Percentiles rank a stretch among this genome's conserved stretches.
Evolutionary conservation across 2,113 vertebrate species (phyloP).

Genomic region (Forbesichthys agassizii): DNA sequence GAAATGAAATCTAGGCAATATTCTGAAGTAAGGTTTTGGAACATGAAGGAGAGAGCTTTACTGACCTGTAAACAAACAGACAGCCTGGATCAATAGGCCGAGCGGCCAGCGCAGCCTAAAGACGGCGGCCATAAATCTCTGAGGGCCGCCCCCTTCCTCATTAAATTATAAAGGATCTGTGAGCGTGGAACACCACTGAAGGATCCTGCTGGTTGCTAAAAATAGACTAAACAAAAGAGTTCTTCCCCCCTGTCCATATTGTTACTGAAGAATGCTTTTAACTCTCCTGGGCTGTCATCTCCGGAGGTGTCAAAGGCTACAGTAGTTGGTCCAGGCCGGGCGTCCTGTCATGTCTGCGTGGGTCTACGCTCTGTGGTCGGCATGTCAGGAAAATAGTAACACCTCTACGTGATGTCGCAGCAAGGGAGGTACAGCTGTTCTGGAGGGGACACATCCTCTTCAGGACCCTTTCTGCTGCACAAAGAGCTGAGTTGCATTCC

Average conservation of each 20-base stretch:
- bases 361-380: constrained; percentile 42
- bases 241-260: constrained; percentile 46
- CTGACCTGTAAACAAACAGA: constrained; percentile 75
- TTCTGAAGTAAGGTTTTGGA: constrained; percentile 22
- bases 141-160: constrained; percentile 62
- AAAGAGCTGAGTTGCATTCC: constrained; percentile 34
- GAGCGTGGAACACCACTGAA: constrained; percentile 69
- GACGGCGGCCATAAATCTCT: constrained; percentile 68
- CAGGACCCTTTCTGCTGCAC: constrained; percentile 17
- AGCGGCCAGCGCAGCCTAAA: constrained; percentile 55
- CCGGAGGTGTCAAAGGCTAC: constrained; percentile 44
- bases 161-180: constrained; percentile 79
- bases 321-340: constrained; percentile 28
- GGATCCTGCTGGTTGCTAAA: constrained; percentile 69
- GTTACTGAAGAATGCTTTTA: constrained; percentile 77
- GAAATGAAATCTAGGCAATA: constrained; percentile 31
- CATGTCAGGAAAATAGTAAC: constrained; percentile 51
- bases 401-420: constrained; percentile 52
- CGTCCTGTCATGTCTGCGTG: constrained; percentile 29
- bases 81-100: constrained; percentile 72
- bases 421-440: constrained; percentile 58
- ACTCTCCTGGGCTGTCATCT: constrained; percentile 46
- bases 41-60: constrained; percentile 50
- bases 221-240: constrained; percentile 71
- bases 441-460: constrained; percentile 28